Evolutionary conservation across 2,888 invertebrate species (phyloP).

Genomic region (Cantharis rufa): DNA sequence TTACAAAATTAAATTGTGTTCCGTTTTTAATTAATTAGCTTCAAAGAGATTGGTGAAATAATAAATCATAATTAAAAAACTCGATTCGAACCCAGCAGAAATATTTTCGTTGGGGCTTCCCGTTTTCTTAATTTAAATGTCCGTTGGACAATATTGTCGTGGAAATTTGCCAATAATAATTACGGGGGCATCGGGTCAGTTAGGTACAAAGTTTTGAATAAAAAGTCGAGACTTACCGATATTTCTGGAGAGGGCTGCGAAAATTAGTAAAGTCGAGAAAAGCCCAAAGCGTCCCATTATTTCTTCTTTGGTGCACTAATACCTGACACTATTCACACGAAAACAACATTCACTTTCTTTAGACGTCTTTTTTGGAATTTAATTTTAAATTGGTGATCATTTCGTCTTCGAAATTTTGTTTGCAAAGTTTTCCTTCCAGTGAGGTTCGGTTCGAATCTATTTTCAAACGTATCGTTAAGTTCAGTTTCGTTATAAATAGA

Average conservation of each 20-base stretch:
- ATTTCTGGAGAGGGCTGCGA: not conserved
- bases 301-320: not conserved
- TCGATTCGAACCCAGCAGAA: not conserved
- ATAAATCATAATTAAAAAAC: not conserved
- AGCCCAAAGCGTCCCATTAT: not conserved
- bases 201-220: not conserved
- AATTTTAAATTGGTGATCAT: constrained; percentile 9
- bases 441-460: constrained; percentile 22
- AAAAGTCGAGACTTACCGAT: not conserved
- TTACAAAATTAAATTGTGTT: constrained; percentile 1
- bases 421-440: constrained; percentile 20
- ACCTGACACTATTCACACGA: not conserved
- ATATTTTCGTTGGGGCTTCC: not conserved
- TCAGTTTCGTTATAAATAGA: constrained; percentile 30
- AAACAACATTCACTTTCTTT: not conserved
- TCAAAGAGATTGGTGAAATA: not conserved
- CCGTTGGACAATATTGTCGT: not conserved
- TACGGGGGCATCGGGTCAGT: too few relatives aligned
- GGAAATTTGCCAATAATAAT: not conserved
- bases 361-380: constrained; percentile 5
- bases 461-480: constrained; percentile 21
- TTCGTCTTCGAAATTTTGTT: constrained; percentile 7
- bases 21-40: constrained; percentile 2
- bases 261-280: not conserved
- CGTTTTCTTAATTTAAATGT: not conserved